Conservation (phyloP, 37 sponge, comb jelly and placozoan species). For the Halichondria panicea region DNA sequence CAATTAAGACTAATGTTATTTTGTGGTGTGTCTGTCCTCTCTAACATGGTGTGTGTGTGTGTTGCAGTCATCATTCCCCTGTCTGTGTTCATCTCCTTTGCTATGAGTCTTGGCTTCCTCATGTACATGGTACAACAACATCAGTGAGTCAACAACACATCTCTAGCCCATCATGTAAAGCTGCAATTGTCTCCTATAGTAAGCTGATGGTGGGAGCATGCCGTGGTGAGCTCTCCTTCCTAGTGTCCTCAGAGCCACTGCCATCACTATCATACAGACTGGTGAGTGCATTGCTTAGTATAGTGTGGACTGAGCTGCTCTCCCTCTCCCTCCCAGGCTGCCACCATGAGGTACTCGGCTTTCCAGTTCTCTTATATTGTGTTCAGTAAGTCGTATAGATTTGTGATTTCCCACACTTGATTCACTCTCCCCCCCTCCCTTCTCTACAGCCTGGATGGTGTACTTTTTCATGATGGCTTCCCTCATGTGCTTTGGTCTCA, state of each 20-base stretch:
- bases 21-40: conserved; percentile 18
- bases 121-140: conserved; percentile 33
- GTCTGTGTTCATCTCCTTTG: background rate
- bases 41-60: conserved; percentile 6
- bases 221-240: conserved; percentile 27
- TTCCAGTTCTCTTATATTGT: conserved; percentile 35
- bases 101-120: conserved; percentile 8
- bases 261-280: conserved; percentile 45
- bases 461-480: conserved; percentile 10
- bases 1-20: background rate
- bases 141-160: conserved; percentile 25
- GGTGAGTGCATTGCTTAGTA: conserved; percentile 11
- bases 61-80: background rate
- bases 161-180: too few species aligned
- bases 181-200: conserved; percentile 4
- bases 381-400: conserved; percentile 12
- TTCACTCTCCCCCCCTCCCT: background rate
- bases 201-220: conserved; percentile 33
- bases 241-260: conserved; percentile 42
- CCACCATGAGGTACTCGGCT: conserved; percentile 37
- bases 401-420: background rate
- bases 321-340: conserved; percentile 18
- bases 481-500: conserved; percentile 24
- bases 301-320: background rate
- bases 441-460: conserved; percentile 26